Conservation (phyloP, 2,797 vertebrate species). For the Lepilemur ruficaudatus region DNA sequence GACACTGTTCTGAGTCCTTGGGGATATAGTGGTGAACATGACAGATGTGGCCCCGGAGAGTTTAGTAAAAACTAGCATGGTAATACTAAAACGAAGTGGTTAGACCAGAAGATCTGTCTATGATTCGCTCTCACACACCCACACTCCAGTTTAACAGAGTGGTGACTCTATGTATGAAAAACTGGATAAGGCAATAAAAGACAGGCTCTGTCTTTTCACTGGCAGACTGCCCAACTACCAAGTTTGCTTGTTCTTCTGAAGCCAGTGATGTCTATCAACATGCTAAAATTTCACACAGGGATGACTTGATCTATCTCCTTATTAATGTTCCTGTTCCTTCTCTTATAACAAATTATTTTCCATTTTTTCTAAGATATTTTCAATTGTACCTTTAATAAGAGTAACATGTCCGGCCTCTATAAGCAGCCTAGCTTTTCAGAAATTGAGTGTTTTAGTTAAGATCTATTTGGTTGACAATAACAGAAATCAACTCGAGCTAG, state of each 20-base stretch:
- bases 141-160: background rate
- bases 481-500: background rate
- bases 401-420: background rate
- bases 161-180: background rate
- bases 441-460: background rate
- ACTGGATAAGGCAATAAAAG: background rate
- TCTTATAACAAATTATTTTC: slow-evolving; percentile 1
- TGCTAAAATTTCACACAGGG: background rate
- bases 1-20: background rate
- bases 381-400: slow-evolving; percentile 1
- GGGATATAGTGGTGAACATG: background rate
- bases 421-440: background rate
- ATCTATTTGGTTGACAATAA: background rate
- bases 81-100: background rate
- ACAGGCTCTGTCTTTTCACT: background rate
- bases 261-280: background rate
- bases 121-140: background rate
- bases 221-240: background rate
- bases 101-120: background rate
- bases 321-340: background rate
- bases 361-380: background rate
- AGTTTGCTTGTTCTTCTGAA: background rate
- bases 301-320: background rate
- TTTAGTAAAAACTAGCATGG: background rate
- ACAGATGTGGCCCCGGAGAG: background rate